Conservation (phyloP, 2,113 vertebrate genomes). For the Myocastor coypus region DNA sequence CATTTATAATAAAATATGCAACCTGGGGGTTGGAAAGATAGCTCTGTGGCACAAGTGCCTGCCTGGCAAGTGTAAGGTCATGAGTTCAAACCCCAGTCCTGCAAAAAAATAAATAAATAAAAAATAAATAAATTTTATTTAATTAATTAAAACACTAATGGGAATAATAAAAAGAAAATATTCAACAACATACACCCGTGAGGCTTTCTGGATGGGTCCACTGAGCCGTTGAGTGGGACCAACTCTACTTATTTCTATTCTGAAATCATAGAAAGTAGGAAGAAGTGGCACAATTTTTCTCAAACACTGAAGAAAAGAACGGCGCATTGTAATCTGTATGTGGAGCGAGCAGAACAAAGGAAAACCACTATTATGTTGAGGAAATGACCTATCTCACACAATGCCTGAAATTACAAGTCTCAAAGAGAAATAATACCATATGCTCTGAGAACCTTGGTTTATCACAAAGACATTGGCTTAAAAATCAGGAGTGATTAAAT, state of each 20-base stretch:
- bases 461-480: not conserved
- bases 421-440: not conserved
- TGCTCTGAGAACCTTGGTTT: not conserved
- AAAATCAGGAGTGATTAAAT: not conserved
- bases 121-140: too few relatives aligned
- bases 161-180: constrained; percentile 22
- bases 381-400: not conserved
- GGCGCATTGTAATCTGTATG: not conserved
- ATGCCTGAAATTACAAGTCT: not conserved
- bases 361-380: not conserved
- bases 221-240: not conserved
- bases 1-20: not conserved
- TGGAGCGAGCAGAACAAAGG: not conserved
- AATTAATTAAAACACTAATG: not conserved
- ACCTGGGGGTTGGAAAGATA: too few relatives aligned
- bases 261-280: not conserved
- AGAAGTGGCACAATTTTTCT: not conserved
- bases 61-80: too few relatives aligned
- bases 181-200: not conserved
- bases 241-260: not conserved
- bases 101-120: too few relatives aligned
- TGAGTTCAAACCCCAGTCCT: too few relatives aligned
- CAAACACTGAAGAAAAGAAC: not conserved
- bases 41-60: too few relatives aligned
- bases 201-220: not conserved